Evolutionary conservation across 2,797 vertebrate species (phyloP).

Genomic region (Onychomys arenicola): DNA sequence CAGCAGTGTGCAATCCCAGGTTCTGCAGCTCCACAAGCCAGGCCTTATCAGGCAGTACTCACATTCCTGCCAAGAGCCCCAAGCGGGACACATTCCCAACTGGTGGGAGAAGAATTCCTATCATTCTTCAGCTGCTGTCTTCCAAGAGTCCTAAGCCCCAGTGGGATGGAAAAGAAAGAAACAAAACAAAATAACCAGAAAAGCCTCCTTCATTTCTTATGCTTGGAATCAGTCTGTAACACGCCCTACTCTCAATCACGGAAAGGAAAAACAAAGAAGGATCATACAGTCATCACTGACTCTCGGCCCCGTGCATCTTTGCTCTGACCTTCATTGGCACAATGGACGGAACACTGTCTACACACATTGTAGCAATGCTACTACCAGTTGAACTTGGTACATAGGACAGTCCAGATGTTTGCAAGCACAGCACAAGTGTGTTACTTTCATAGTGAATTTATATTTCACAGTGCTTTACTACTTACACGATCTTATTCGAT

Average conservation of each 20-base stretch:
- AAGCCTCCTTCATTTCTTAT: slow-evolving; percentile 8
- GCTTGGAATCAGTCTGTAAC: slow-evolving; percentile 48
- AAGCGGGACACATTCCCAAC: slow-evolving; percentile 77
- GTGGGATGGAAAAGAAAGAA: slow-evolving; percentile 5
- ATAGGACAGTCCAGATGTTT: background rate
- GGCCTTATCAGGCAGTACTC: slow-evolving; percentile 61
- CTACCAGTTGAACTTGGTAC: slow-evolving; percentile 5
- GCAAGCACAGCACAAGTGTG: background rate
- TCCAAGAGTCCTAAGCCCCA: slow-evolving; percentile 52
- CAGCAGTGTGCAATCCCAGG: background rate
- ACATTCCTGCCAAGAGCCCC: slow-evolving; percentile 67
- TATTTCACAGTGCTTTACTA: slow-evolving; percentile 33
- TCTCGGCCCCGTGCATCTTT: background rate
- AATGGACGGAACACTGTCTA: background rate
- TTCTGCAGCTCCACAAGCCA: background rate
- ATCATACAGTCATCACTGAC: background rate
- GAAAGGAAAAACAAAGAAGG: background rate
- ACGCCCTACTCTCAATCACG: background rate
- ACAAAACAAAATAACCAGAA: background rate
- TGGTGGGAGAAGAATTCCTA: slow-evolving; percentile 76
- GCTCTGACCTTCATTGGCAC: background rate
- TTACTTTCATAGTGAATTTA: slow-evolving; percentile 28
- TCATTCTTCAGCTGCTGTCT: slow-evolving; percentile 71
- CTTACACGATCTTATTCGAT: slow-evolving; percentile 38
- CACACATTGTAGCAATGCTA: background rate